phyloP scores from a whole-genome alignment of 2,113 vertebrate genomes.

The Charina bottae region DNA sequence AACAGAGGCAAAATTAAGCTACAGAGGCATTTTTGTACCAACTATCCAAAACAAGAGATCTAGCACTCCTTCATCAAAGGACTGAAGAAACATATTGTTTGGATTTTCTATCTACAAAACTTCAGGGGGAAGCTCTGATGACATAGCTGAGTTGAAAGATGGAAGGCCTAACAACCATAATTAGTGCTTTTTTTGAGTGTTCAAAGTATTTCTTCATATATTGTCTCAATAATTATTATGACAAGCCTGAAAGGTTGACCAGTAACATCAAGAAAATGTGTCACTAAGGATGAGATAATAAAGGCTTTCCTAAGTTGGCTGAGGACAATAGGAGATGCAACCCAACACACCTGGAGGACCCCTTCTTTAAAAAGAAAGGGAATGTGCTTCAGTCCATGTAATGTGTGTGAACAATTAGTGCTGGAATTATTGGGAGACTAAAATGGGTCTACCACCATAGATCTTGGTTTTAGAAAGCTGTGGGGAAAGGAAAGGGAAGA shows the following conservation, averaged over 20 bases:
- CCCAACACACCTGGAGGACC: not conserved
- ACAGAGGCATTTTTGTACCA: not conserved
- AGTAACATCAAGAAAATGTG: not conserved
- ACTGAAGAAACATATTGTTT: not conserved
- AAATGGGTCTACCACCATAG: not conserved
- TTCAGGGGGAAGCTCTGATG: not conserved
- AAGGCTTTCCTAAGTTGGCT: not conserved
- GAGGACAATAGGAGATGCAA: not conserved
- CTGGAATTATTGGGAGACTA: not conserved
- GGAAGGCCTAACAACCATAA: not conserved
- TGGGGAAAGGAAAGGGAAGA: not conserved
- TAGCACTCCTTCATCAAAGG: not conserved
- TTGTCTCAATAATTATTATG: not conserved
- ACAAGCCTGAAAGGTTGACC: not conserved
- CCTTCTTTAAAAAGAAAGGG: not conserved
- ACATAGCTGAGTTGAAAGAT: not conserved
- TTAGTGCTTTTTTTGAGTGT: not conserved
- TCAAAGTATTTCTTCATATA: not conserved
- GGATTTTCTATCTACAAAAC: not conserved
- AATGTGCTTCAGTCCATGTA: not conserved
- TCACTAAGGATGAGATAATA: not conserved
- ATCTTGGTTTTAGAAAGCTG: not conserved
- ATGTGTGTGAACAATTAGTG: not conserved
- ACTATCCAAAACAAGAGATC: not conserved
- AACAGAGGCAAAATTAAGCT: not conserved